A percentile compares a stretch with the other conserved stretches of the same genome.
These are phyloP conservation scores for Melanogrammus aeglefinus DNA, from an alignment of 2,797 vertebrate genomes.

Conservation along the genomic window DNA sequence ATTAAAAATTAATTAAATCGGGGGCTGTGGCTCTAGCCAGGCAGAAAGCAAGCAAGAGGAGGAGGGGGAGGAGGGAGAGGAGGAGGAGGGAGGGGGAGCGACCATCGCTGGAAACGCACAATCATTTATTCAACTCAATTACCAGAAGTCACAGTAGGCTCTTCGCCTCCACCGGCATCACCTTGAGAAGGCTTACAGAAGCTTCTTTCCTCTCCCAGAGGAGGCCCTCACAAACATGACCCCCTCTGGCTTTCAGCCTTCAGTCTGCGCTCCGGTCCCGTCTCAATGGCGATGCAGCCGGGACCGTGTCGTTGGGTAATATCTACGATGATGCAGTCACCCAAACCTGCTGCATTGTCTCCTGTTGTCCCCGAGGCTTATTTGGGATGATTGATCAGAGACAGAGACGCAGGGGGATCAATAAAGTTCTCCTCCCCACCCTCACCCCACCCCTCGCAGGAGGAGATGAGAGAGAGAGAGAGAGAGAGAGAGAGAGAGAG, in stretches of 20 bases:
- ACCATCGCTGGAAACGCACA: conserved; percentile 62
- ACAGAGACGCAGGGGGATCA: conserved; percentile 65
- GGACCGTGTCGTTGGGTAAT: conserved; percentile 53
- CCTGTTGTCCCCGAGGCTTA: conserved; percentile 65
- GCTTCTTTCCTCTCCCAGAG: background rate
- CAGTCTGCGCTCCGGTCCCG: too few species aligned
- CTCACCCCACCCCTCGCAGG: conserved; percentile 46
- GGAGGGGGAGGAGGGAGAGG: conserved; percentile 43
- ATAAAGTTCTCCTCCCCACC: conserved; percentile 69
- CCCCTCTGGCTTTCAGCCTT: background rate
- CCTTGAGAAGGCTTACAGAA: conserved; percentile 40
- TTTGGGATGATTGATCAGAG: conserved; percentile 74
- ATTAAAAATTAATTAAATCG: conserved; percentile 82
- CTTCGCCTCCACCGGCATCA: conserved; percentile 52
- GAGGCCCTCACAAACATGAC: too few species aligned
- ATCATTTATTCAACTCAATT: conserved; percentile 78
- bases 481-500: too few species aligned
- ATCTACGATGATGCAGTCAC: conserved; percentile 47
- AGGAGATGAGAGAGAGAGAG: conserved; percentile 40
- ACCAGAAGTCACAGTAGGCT: conserved; percentile 62
- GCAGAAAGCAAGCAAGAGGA: conserved; percentile 59
- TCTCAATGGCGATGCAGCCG: conserved; percentile 28
- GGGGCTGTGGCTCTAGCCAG: conserved; percentile 65
- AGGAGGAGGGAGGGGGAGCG: conserved; percentile 52
- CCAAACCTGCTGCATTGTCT: conserved; percentile 63